These are phyloP conservation scores for Dicyrtomina minuta DNA, from an alignment of 2,888 invertebrate species.

Conservation along the genomic window DNA sequence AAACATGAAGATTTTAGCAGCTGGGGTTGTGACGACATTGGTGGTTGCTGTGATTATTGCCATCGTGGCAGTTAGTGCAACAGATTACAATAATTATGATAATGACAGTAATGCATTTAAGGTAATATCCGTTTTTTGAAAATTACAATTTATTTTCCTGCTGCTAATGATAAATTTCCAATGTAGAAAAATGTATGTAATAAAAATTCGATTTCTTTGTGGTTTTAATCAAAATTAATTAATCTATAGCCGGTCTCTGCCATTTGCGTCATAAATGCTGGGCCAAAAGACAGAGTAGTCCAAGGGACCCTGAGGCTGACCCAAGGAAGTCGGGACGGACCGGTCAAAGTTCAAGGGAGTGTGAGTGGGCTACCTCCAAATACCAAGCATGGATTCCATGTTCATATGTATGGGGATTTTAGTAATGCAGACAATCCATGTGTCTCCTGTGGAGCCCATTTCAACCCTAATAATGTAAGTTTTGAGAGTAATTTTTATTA, in stretches of 20 bases:
- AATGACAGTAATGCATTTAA: too few relatives aligned
- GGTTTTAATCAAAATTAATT: too few relatives aligned
- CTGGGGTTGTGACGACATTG: background rate
- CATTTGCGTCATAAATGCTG: background rate
- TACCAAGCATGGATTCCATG: slow-evolving; percentile 14
- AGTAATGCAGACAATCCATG: slow-evolving; percentile 20
- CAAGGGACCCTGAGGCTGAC: background rate
- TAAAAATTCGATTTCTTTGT: too few relatives aligned
- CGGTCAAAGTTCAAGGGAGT: background rate
- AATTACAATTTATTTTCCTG: too few relatives aligned
- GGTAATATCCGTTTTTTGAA: too few relatives aligned
- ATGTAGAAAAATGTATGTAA: too few relatives aligned
- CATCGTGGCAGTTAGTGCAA: background rate
- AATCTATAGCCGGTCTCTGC: too few relatives aligned
- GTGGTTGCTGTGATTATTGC: background rate
- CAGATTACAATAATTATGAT: too few relatives aligned
- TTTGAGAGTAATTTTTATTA: too few relatives aligned
- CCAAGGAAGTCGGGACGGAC: background rate
- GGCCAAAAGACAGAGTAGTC: background rate
- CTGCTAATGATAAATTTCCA: too few relatives aligned
- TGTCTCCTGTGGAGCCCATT: slow-evolving; percentile 41
- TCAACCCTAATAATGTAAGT: slow-evolving; percentile 34
- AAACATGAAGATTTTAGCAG: background rate
- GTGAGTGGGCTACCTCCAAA: slow-evolving; percentile 4
- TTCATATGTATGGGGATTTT: slow-evolving; percentile 17